These are phyloP conservation scores for Acridotheres tristis DNA, from an alignment of 2,797 vertebrate species.

Conservation along the genomic window DNA sequence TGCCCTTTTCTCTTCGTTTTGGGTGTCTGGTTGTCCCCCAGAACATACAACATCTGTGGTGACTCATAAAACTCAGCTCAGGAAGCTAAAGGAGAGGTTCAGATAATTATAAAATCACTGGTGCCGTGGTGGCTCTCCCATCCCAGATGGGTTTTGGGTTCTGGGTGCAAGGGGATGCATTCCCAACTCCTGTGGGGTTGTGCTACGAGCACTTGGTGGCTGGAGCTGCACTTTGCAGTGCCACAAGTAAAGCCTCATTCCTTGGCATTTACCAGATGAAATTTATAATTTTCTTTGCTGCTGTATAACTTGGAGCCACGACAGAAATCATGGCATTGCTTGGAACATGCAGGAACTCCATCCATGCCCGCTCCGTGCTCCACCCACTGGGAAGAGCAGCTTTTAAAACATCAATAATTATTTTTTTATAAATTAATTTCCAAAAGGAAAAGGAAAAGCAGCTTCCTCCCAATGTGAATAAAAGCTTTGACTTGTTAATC, in stretches of 20 bases:
- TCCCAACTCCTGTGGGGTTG: fast-evolving
- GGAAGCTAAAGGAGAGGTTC: neutral
- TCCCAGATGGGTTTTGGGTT: neutral
- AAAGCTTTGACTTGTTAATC: neutral
- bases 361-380: fast-evolving
- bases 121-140: fast-evolving
- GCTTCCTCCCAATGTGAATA: fast-evolving
- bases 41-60: neutral
- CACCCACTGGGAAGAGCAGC: fast-evolving
- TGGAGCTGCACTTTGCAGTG: neutral
- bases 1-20: neutral
- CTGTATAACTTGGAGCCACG: neutral
- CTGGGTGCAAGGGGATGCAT: fast-evolving
- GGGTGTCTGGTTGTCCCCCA: constrained; percentile 39
- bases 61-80: neutral
- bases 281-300: neutral
- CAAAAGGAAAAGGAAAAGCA: neutral
- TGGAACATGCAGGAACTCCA: neutral
- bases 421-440: neutral
- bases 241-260: neutral
- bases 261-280: fast-evolving
- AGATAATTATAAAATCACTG: fast-evolving
- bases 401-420: fast-evolving
- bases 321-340: fast-evolving
- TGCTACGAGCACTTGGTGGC: fast-evolving